These are phyloP conservation scores for Zophobas atratus DNA, from an alignment of 1,140 invertebrate genomes.

Conservation along the genomic window DNA sequence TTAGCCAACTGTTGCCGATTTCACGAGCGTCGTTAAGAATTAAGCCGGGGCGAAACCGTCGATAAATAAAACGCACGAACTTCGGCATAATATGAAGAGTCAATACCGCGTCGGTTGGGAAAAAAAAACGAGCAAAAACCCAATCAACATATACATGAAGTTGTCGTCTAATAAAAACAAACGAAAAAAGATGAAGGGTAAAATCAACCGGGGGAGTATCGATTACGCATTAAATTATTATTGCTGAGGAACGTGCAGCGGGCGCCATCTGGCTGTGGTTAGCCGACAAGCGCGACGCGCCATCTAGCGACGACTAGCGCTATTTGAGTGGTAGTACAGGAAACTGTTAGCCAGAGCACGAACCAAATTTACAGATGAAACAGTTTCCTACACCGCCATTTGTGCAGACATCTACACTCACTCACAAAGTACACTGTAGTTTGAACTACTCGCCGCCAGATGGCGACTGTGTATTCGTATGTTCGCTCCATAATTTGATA, in stretches of 20 bases:
- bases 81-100: no score
- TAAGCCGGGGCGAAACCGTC: not conserved
- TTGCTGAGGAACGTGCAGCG: not conserved
- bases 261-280: not conserved
- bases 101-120: no score
- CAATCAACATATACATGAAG: conserved; percentile 18
- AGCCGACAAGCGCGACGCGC: not conserved
- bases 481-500: not conserved
- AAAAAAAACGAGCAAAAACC: not conserved
- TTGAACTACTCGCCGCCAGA: not conserved
- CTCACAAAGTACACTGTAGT: no score
- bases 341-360: no score
- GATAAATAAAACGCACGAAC: no score
- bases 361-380: no score
- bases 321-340: not conserved
- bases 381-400: no score
- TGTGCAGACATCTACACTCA: no score
- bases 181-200: not conserved
- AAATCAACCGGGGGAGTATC: conserved; percentile 5
- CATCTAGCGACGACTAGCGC: not conserved
- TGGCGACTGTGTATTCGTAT: not conserved
- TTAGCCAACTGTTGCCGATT: conserved; percentile 24
- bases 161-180: not conserved
- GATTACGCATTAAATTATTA: conserved; percentile 22
- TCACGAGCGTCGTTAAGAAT: conserved; percentile 7